Percentiles rank a stretch among this genome's conserved stretches.
phyloP scores from a whole-genome alignment of 2,797 vertebrate species.

The Australoheros facetus region DNA sequence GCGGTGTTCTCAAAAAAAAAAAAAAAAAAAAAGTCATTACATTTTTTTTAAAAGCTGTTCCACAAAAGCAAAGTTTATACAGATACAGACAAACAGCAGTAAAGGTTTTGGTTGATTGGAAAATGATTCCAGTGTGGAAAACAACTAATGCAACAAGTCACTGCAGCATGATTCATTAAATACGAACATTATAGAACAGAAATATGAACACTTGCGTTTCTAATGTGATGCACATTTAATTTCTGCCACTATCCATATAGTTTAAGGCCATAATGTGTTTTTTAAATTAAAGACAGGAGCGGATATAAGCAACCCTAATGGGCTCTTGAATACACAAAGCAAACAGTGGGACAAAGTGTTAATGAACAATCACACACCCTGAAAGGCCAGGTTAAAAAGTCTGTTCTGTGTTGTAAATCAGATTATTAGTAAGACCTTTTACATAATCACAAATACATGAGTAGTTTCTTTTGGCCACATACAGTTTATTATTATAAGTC shows the following conservation, averaged over 20 bases:
- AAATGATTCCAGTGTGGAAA: conserved; percentile 56
- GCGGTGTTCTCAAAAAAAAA: conserved; percentile 5
- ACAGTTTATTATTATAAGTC: neutral
- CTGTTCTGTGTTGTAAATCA: conserved; percentile 45
- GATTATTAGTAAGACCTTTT: conserved; percentile 25
- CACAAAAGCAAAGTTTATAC: conserved; percentile 49
- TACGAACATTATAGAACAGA: conserved; percentile 33
- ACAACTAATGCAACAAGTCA: conserved; percentile 24
- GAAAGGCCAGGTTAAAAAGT: conserved; percentile 22
- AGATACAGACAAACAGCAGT: conserved; percentile 40
- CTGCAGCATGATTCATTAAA: conserved; percentile 36
- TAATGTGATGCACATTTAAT: conserved; percentile 23
- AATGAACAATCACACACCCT: conserved; percentile 9
- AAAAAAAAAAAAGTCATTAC: neutral
- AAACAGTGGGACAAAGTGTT: neutral
- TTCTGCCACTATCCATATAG: conserved; percentile 27
- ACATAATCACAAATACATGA: conserved; percentile 14
- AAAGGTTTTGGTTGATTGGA: conserved; percentile 54
- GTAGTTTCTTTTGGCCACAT: conserved; percentile 14
- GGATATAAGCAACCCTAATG: conserved; percentile 23
- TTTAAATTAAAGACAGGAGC: conserved; percentile 33
- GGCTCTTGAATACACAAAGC: conserved; percentile 45
- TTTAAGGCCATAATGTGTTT: conserved; percentile 38
- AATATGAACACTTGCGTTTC: conserved; percentile 16
- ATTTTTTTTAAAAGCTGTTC: conserved; percentile 45